A percentile compares a stretch with the other conserved stretches of the same genome.
Conservation (phyloP, 2,113 vertebrate species). For the Gnathonemus longibarbis region DNA sequence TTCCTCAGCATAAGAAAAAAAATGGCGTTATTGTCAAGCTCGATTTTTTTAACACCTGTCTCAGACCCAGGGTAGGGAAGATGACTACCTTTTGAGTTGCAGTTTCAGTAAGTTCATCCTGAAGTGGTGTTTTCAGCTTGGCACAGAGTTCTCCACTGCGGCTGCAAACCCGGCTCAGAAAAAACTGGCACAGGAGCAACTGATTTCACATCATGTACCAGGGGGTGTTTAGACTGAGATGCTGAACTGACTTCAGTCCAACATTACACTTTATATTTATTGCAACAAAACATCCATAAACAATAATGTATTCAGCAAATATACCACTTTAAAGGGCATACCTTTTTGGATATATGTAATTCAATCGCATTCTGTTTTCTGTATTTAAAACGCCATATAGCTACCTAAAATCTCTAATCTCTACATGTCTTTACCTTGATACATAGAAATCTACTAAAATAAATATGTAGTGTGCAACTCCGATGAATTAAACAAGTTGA, state of each 20-base stretch:
- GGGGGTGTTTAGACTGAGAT: slow-evolving; percentile 9
- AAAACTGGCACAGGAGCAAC: background rate
- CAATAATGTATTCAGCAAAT: background rate
- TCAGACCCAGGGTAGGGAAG: background rate
- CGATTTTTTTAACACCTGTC: background rate
- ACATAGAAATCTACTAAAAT: background rate
- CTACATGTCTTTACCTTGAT: background rate
- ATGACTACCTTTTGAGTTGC: background rate
- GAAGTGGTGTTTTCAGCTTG: background rate
- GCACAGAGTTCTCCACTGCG: background rate
- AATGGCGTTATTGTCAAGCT: background rate
- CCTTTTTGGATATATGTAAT: background rate
- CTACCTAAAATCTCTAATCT: background rate
- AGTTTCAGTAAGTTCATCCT: background rate
- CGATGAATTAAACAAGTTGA: background rate
- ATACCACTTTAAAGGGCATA: background rate
- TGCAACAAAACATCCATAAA: background rate
- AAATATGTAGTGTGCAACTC: background rate
- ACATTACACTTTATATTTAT: background rate
- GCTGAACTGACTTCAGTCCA: background rate
- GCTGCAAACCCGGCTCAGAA: background rate
- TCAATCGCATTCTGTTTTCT: background rate
- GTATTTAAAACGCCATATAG: background rate
- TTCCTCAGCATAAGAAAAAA: slow-evolving; percentile 1
- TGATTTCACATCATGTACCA: background rate